Base-by-base conservation (phyloP, 2,888 invertebrate genomes). In the Lapara coniferarum region DNA sequence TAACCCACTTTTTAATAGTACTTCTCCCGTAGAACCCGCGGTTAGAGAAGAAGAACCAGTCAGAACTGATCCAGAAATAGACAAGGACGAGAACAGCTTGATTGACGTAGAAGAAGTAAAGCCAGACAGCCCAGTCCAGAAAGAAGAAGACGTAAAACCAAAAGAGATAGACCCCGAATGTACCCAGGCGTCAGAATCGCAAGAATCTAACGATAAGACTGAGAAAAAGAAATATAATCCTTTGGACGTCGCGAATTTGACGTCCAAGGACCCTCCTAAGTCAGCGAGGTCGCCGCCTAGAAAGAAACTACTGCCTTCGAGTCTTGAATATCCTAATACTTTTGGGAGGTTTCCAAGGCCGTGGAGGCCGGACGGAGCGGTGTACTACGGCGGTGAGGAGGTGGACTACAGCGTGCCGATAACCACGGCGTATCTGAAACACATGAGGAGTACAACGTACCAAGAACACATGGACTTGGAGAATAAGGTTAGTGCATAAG, bases 331-430 rank as follows among this genome's bases (percentile, higher is more conserved):
- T 75, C 77, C 85, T 4, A 93, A 89, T 72, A 83, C 87, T 3
- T 89, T 91, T 71, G 92, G 91, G 37, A 87, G 93, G 74, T 90
- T 94, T 59, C 95, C 95, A 8, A 95, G 95, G 78, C 95, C 95
- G n/a, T 95, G 95, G 95, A 92, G 95, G 70, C 95, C 95, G 25
- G 94, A 95, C 66, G 85, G 88, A 67, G 83, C 87, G 71, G 83
- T 87, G 69, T 86, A 84, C 76, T 88, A 91, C 80, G 83, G 91
- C 59, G 92, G 93, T 19, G 94, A 94, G 49, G 95, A 95, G 72
- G 95, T 97, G 75, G 97, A 97, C 91, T 97, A 96, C 93, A 97
- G 97, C 82, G 95, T 98, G 81, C 98, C 98, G 66, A 98, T 98
- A 78, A 98, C 98, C 66, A 97, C 98, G 68, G 97, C 97, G 52